Percentiles rank a stretch among this genome's conserved stretches.
These are phyloP conservation scores for Cosmopolites sordidus DNA, from an alignment of 2,888 invertebrate genomes.

Conservation along the genomic window DNA sequence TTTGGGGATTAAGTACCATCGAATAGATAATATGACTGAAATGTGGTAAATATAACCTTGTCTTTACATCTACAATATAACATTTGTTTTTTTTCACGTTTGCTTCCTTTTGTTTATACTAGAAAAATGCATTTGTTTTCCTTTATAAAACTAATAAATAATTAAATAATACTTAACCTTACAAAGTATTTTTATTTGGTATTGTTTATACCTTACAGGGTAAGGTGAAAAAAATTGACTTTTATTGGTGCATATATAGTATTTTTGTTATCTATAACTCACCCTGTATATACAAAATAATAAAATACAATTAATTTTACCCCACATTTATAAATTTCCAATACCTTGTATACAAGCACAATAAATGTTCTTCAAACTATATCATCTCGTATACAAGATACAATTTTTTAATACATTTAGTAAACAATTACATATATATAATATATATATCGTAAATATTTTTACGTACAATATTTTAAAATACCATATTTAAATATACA, in stretches of 20 bases:
- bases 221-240: conserved; percentile 11
- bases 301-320: not conserved
- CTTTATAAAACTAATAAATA: conserved; percentile 1
- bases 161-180: conserved; percentile 3
- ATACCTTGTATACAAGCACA: conserved; percentile 1
- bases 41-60: conserved; percentile 36
- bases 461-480: not conserved
- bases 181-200: not conserved
- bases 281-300: conserved; percentile 6
- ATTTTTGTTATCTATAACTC: not conserved
- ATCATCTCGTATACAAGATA: too few relatives aligned
- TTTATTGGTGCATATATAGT: conserved; percentile 15
- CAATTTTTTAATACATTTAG: too few relatives aligned
- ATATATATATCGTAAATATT: not conserved
- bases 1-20: conserved; percentile 42
- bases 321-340: not conserved
- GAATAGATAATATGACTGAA: conserved; percentile 31
- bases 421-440: too few relatives aligned
- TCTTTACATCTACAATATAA: conserved; percentile 25
- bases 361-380: not conserved
- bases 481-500: conserved; percentile 34
- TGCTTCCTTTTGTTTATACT: conserved; percentile 13
- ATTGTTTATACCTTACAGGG: not conserved
- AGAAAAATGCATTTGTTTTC: conserved; percentile 8
- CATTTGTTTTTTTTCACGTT: conserved; percentile 8